Conservation (phyloP, 1,140 invertebrate species). For the Hesperophylax magnus region DNA sequence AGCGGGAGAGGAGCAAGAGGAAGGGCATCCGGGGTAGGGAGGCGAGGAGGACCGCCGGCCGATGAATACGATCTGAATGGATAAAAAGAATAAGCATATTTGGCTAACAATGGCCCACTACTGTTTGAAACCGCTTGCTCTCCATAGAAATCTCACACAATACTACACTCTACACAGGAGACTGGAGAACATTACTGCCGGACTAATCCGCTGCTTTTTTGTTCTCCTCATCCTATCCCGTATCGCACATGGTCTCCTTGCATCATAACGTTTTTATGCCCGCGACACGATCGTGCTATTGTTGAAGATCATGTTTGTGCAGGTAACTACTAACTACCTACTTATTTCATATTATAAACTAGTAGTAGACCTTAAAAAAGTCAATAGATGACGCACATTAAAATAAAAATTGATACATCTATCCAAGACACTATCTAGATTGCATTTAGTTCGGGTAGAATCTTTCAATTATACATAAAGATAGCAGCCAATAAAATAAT, state of each 20-base stretch:
- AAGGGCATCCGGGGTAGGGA: background rate
- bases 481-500: no score
- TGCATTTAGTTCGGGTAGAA: no score
- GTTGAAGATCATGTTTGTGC: background rate
- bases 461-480: no score
- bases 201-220: slow-evolving; percentile 32
- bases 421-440: no score
- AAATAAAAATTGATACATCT: no score
- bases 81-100: slow-evolving; percentile 53
- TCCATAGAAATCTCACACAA: slow-evolving; percentile 24
- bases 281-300: background rate
- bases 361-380: no score
- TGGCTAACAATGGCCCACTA: slow-evolving; percentile 47
- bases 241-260: slow-evolving; percentile 16
- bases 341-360: no score
- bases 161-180: background rate
- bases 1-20: background rate
- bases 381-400: no score
- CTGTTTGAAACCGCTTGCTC: slow-evolving; percentile 41
- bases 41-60: slow-evolving; percentile 5
- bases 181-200: slow-evolving; percentile 20
- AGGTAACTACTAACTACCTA: background rate
- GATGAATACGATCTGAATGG: slow-evolving; percentile 45
- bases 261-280: slow-evolving; percentile 23
- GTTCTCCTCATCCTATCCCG: slow-evolving; percentile 15